Percentiles rank a stretch among this genome's conserved stretches.
Conservation (phyloP, 2,888 invertebrate genomes). For the Sphaeridia pumilis region DNA sequence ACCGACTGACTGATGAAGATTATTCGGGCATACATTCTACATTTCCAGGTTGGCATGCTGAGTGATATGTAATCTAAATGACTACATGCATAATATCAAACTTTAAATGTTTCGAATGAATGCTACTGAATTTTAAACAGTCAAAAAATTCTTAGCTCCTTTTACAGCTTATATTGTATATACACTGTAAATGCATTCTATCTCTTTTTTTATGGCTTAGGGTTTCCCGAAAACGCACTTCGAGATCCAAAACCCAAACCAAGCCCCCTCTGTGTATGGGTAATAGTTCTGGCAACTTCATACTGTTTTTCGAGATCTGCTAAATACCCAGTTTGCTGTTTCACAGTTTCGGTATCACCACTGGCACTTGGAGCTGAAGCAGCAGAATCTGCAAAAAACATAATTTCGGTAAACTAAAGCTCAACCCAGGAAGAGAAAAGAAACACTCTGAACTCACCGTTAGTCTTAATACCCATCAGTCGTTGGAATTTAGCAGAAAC, state of each 20-base stretch:
- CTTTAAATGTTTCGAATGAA: too few relatives aligned
- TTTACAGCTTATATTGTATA: too few relatives aligned
- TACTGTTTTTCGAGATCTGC: conserved; percentile 91
- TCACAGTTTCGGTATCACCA: conserved; percentile 26
- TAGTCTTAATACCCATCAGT: conserved; percentile 83
- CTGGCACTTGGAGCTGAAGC: neutral
- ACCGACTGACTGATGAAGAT: too few relatives aligned
- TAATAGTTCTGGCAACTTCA: conserved; percentile 86
- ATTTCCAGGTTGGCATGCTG: too few relatives aligned
- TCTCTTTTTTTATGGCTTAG: conserved; percentile 7
- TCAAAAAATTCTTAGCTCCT: too few relatives aligned
- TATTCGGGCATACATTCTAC: too few relatives aligned
- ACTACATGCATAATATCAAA: too few relatives aligned
- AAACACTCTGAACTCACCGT: conserved; percentile 39
- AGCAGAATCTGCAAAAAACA: conserved; percentile 8
- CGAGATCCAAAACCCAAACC: conserved; percentile 43
- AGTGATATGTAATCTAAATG: too few relatives aligned
- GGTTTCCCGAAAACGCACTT: conserved; percentile 3
- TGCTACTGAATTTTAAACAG: too few relatives aligned
- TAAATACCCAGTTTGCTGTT: conserved; percentile 65
- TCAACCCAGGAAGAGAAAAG: neutral
- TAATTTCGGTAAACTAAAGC: neutral
- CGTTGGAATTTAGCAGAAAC: conserved; percentile 90
- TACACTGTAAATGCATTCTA: neutral
- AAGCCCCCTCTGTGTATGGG: conserved; percentile 76